A percentile compares a stretch with the other conserved stretches of the same genome.
Conservation (phyloP, 2,113 vertebrate genomes). For the Helogale parvula region DNA sequence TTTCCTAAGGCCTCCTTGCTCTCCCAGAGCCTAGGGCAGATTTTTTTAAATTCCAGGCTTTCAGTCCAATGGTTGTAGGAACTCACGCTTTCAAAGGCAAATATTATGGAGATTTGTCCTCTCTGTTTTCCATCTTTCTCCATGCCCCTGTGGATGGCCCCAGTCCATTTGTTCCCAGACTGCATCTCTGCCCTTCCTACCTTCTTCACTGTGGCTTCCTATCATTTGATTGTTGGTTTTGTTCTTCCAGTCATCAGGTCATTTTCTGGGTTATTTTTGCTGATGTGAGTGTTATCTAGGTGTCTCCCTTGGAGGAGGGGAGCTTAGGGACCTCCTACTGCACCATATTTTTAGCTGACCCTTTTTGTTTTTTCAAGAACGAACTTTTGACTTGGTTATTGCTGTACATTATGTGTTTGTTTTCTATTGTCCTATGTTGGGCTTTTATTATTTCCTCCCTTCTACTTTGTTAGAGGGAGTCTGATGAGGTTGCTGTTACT, state of each 20-base stretch:
- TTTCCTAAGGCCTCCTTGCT: neutral
- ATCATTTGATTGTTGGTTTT: neutral
- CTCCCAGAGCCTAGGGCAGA: neutral
- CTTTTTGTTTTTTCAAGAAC: neutral
- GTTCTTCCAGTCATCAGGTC: neutral
- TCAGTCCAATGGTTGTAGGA: neutral
- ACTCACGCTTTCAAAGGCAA: neutral
- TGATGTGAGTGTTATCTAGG: neutral
- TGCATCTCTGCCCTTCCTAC: neutral
- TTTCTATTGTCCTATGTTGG: neutral
- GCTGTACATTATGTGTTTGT: neutral
- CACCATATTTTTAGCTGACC: neutral
- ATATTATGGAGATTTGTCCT: neutral
- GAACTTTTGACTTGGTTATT: neutral
- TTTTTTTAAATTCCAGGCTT: neutral
- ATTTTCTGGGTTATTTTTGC: neutral
- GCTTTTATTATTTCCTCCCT: neutral
- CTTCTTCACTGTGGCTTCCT: neutral
- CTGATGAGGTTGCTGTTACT: neutral
- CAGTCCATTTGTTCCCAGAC: neutral
- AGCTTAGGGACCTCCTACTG: neutral
- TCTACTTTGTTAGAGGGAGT: slow-evolving; percentile 10
- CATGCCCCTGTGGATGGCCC: neutral
- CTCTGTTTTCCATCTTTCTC: neutral
- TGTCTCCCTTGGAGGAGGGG: neutral